phyloP scores from a whole-genome alignment of 2,888 invertebrate species.

The Ypsolopha scabrella region DNA sequence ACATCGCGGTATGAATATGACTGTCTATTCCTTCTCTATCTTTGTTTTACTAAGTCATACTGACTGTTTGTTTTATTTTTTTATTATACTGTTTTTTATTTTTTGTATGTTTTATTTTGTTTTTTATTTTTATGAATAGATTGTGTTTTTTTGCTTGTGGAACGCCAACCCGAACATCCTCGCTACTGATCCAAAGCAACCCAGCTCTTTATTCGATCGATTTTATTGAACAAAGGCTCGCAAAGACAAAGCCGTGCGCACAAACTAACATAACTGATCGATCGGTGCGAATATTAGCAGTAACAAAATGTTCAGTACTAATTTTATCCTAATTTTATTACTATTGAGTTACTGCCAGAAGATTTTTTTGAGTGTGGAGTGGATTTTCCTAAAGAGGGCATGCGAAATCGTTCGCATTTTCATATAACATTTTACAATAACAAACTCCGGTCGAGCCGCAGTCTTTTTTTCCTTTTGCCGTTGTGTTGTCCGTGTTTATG shows the following conservation, averaged over 20 bases:
- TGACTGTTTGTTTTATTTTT: constrained; percentile 63
- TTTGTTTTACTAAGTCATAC: constrained; percentile 60
- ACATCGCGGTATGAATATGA: constrained; percentile 64
- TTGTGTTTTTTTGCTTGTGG: constrained; percentile 63
- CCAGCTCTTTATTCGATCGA: constrained; percentile 19
- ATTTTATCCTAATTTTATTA: constrained; percentile 21
- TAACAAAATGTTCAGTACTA: constrained; percentile 30
- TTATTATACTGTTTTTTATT: constrained; percentile 31
- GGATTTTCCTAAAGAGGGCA: constrained; percentile 59
- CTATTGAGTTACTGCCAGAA: constrained; percentile 56
- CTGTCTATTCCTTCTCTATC: constrained; percentile 57
- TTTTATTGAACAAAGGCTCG: background rate
- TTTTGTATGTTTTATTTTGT: constrained; percentile 23
- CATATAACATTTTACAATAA: constrained; percentile 26
- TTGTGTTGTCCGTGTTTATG: constrained; percentile 47
- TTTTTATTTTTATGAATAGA: constrained; percentile 46
- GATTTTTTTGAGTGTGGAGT: constrained; percentile 64
- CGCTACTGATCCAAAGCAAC: constrained; percentile 54
- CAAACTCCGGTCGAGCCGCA: constrained; percentile 41
- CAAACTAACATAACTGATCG: no score
- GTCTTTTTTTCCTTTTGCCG: constrained; percentile 50
- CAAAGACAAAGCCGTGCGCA: background rate
- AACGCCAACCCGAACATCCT: constrained; percentile 59
- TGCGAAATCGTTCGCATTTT: constrained; percentile 42
- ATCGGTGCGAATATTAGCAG: constrained; percentile 27